Evolutionary conservation across 2,888 invertebrate genomes (phyloP), one percentile per base, ranked within the genome.

Genomic region (Listrodromus nycthemerus): DNA sequence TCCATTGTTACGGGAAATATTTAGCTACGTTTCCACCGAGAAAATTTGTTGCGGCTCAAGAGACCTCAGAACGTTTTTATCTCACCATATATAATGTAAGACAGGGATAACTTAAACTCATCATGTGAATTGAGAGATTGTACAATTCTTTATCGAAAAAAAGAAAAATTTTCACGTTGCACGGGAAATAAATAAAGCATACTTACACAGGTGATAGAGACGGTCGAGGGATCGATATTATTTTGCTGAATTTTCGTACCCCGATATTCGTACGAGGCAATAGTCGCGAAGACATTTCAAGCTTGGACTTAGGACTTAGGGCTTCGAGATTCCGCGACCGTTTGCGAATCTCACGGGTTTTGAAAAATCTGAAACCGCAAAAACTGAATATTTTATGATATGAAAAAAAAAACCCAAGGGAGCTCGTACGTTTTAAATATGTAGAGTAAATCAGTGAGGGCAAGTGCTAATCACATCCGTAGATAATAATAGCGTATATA

Each of bases 401-500:
- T 48, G 16, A 21, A 7, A 33, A 65, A 30, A 58, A 33, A n/a
- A n/a, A n/a, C n/a, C n/a, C 0, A 16, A 2, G 16, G 75, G 58
- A 19, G 10, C 30, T 55, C n/a, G 19, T 0, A 21, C 61, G 73
- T n/a, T n/a, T n/a, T 8, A 75, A 50, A 48, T 33, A 76, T 67
- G 45, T 33, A 48, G 13, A 69, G 33, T 52, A 16, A 65, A 75
- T 92, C 92, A 92, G 92, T 89, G 92, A 92, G 92, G 92, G 92
- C 92, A 92, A 92, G 91, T 84, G 65, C 10, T 45, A 87, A 88
- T 91, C 91, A 91, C 83, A 75, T 83, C 85, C 30, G 37, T 80
- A 76, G 85, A 81, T 92, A 91, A 89, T 90, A 87, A 87, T 92
- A 92, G 91, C 92, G 92, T 92, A 92, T 91, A 90, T 87, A 70